These are phyloP conservation scores for Drosophila atripex DNA, from an alignment of 2,888 invertebrate genomes.

Conservation along the genomic window DNA sequence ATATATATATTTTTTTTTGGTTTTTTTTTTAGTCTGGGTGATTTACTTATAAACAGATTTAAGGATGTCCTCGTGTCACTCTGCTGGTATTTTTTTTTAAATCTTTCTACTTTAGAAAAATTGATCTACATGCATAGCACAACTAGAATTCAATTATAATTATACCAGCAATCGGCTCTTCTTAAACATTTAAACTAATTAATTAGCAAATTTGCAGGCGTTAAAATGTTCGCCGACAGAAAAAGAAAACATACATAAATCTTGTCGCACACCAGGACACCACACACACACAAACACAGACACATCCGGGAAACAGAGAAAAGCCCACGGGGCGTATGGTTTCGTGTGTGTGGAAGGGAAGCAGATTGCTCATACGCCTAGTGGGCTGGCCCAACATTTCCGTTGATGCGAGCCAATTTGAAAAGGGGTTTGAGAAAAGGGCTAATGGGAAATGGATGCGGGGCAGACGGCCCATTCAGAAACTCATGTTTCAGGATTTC, in stretches of 20 bases:
- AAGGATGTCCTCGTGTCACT: not conserved
- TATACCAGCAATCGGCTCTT: constrained; percentile 7
- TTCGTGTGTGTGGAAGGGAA: constrained; percentile 26
- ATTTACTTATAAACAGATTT: constrained; percentile 67
- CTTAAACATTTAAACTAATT: constrained; percentile 64
- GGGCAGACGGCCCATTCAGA: constrained; percentile 4
- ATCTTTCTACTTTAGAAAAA: constrained; percentile 2
- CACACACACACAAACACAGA: constrained; percentile 22
- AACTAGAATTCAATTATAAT: constrained; percentile 25
- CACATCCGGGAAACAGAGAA: constrained; percentile 9
- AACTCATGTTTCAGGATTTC: not conserved
- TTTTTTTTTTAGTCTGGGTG: constrained; percentile 10
- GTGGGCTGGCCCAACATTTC: constrained; percentile 54
- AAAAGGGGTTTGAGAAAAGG: not conserved
- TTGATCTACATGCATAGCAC: constrained; percentile 15
- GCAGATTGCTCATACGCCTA: constrained; percentile 60
- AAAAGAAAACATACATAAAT: constrained; percentile 73
- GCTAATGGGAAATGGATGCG: constrained; percentile 11
- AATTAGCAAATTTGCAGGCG: constrained; percentile 76
- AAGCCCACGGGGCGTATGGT: constrained; percentile 57
- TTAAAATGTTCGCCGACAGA: constrained; percentile 68
- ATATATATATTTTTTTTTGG: constrained; percentile 20
- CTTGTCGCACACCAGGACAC: constrained; percentile 68
- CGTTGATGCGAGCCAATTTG: constrained; percentile 26
- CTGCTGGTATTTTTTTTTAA: not conserved